phyloP scores from a whole-genome alignment of 2,888 invertebrate genomes.

The Azorinus chamasolen region DNA sequence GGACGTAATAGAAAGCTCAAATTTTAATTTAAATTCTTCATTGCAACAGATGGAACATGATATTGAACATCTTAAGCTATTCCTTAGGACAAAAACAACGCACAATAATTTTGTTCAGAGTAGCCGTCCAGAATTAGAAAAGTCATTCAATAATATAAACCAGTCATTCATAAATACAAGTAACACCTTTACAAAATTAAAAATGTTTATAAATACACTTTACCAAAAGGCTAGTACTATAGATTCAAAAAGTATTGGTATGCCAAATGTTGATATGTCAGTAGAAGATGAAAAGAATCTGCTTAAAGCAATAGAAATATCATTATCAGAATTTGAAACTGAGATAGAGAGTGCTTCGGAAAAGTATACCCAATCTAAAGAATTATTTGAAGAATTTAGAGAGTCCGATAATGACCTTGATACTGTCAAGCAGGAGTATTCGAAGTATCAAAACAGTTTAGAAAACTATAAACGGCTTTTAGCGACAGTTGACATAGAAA shows the following conservation, averaged over 20 bases:
- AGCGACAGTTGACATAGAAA: too few species aligned
- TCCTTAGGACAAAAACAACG: background rate
- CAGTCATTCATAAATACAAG: too few species aligned
- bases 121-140: background rate
- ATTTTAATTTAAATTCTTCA: background rate
- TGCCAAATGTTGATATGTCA: conserved; percentile 10
- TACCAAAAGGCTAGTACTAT: background rate
- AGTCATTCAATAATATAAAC: background rate
- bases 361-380: too few species aligned
- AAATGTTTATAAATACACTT: background rate
- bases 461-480: too few species aligned
- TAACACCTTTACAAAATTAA: too few species aligned
- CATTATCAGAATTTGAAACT: too few species aligned
- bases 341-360: too few species aligned
- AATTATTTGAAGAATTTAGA: too few species aligned
- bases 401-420: too few species aligned
- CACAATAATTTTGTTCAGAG: background rate
- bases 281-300: background rate
- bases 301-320: background rate
- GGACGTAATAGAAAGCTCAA: background rate
- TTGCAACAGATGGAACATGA: background rate
- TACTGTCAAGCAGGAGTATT: too few species aligned
- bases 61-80: background rate
- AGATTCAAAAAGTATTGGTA: background rate
- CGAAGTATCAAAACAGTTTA: too few species aligned